A percentile compares a stretch with the other conserved stretches of the same genome.
These are phyloP conservation scores for Cathartes aura DNA, from an alignment of 2,113 vertebrate genomes.

Conservation along the genomic window DNA sequence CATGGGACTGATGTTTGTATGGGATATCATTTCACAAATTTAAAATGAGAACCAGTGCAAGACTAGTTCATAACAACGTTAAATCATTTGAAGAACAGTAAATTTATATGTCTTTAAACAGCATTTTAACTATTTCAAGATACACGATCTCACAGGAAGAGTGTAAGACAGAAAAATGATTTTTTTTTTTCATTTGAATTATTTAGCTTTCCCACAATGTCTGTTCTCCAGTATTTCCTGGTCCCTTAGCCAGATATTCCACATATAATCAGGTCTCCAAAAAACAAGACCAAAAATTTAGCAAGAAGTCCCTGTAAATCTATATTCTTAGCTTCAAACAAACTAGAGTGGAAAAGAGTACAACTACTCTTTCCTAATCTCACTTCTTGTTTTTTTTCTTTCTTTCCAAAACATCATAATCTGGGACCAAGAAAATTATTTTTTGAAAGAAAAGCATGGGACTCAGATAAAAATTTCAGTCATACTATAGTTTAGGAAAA, in stretches of 20 bases:
- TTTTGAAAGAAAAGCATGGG: not conserved
- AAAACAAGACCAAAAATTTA: not conserved
- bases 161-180: accelerated
- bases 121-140: not conserved
- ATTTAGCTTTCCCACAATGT: not conserved
- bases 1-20: not conserved
- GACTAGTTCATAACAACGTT: not conserved
- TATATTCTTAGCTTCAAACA: not conserved
- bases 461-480: not conserved
- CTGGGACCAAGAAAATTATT: not conserved
- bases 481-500: not conserved
- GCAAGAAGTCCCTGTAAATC: not conserved
- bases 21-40: not conserved
- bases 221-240: not conserved
- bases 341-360: not conserved
- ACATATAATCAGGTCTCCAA: not conserved
- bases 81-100: not conserved
- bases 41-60: not conserved
- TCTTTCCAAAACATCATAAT: not conserved
- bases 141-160: not conserved
- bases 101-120: not conserved
- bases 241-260: not conserved
- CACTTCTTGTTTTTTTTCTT: not conserved
- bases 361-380: not conserved
- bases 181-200: not conserved